These are phyloP conservation scores for Marisa cornuarietis DNA, from an alignment of 1,140 invertebrate species.

Conservation along the genomic window DNA sequence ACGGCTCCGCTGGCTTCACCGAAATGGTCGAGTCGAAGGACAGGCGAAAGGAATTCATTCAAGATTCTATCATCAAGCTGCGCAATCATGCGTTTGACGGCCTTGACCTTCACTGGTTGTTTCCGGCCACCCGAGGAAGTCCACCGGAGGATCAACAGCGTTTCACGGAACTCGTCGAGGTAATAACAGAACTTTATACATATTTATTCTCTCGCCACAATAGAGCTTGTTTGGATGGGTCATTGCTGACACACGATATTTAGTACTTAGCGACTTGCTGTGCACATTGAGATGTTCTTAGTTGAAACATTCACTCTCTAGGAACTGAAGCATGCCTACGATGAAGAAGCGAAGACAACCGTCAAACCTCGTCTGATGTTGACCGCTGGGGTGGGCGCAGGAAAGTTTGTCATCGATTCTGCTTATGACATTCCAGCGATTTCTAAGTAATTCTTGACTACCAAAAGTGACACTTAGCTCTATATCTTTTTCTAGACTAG, in stretches of 20 bases:
- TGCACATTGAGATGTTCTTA: no score
- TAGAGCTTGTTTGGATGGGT: no score
- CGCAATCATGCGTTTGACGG: constrained; percentile 93
- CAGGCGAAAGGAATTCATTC: constrained; percentile 79
- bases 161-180: constrained; percentile 50
- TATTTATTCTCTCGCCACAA: no score
- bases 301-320: constrained; percentile 59
- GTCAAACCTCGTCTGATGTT: constrained; percentile 81
- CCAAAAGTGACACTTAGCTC: not conserved
- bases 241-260: no score
- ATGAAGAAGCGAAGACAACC: constrained; percentile 82
- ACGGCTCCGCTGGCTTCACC: constrained; percentile 89
- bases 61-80: constrained; percentile 91
- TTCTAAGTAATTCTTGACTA: constrained; percentile 49
- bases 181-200: not conserved
- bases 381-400: constrained; percentile 94
- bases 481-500: no score
- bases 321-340: constrained; percentile 90
- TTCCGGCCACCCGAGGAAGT: constrained; percentile 73
- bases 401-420: constrained; percentile 89
- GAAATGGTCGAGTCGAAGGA: constrained; percentile 69
- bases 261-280: no score
- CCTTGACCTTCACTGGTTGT: constrained; percentile 97
- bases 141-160: constrained; percentile 75
- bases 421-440: constrained; percentile 90